Evolutionary conservation across 2,797 vertebrate genomes (phyloP).

Genomic region (Sebastes hopkinsi): DNA sequence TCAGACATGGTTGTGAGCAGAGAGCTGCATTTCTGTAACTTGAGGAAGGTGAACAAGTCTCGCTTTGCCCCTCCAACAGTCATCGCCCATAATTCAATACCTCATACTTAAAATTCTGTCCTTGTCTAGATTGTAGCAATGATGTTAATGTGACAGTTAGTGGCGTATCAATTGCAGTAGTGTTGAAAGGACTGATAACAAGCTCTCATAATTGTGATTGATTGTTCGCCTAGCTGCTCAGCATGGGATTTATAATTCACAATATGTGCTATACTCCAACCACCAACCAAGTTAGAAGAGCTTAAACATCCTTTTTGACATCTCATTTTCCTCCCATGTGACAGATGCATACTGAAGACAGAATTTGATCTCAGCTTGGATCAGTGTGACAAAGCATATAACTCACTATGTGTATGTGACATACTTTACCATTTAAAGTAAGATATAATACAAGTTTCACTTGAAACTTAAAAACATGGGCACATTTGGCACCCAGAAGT

Average conservation of each 20-base stretch:
- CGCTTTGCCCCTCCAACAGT: neutral
- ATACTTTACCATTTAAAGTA: neutral
- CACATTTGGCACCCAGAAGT: neutral
- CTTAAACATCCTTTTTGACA: neutral
- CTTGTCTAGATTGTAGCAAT: neutral
- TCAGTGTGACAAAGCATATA: neutral
- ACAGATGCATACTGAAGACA: neutral
- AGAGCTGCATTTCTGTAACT: slow-evolving; percentile 12
- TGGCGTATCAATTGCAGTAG: neutral
- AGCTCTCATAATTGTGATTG: neutral
- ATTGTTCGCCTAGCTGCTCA: neutral
- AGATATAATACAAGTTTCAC: neutral
- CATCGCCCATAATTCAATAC: neutral
- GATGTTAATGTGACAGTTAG: neutral
- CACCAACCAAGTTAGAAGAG: neutral
- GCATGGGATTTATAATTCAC: neutral
- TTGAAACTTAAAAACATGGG: neutral
- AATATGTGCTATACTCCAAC: neutral
- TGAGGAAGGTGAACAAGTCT: slow-evolving; percentile 29
- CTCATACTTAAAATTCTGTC: neutral
- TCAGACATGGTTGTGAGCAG: neutral
- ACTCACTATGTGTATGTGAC: neutral
- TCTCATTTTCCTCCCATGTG: neutral
- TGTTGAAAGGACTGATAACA: neutral
- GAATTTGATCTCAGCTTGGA: neutral